These are phyloP conservation scores for Pygmarrhopalites habei DNA, from an alignment of 1,140 invertebrate genomes.

Conservation along the genomic window DNA sequence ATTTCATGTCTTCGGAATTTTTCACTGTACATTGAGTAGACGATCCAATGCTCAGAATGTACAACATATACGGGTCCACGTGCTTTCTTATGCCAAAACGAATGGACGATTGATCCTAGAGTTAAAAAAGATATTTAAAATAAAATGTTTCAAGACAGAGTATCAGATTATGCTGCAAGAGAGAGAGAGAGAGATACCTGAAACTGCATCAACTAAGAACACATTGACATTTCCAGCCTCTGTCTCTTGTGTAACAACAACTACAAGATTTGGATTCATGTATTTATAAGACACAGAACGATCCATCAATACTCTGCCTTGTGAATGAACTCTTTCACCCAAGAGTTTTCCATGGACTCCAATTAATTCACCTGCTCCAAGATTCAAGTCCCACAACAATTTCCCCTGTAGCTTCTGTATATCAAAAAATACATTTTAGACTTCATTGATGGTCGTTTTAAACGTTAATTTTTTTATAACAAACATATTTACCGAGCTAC, in stretches of 20 bases:
- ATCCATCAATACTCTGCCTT: conserved; percentile 89
- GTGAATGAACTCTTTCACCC: conserved; percentile 86
- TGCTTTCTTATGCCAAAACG: conserved; percentile 68
- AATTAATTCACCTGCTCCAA: conserved; percentile 61
- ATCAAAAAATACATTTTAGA: conserved; percentile 4
- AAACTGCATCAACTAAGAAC: conserved; percentile 84
- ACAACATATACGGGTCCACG: conserved; percentile 77
- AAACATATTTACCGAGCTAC: conserved; percentile 5
- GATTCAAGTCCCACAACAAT: conserved; percentile 62
- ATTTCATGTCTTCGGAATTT: conserved; percentile 86
- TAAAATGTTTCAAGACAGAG: too few species aligned
- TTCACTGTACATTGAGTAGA: conserved; percentile 91
- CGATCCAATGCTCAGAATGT: conserved; percentile 95
- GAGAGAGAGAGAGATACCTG: conserved; percentile 50
- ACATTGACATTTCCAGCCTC: conserved; percentile 70
- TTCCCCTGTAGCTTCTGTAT: conserved; percentile 41
- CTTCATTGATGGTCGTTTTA: background rate
- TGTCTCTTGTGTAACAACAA: conserved; percentile 69
- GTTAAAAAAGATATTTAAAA: too few species aligned
- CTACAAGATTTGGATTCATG: conserved; percentile 92
- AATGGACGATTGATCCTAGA: conserved; percentile 57
- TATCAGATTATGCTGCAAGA: background rate
- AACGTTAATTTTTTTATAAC: background rate
- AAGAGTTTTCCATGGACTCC: conserved; percentile 61
- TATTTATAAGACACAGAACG: conserved; percentile 97